Evolutionary conservation across 2,888 invertebrate species (phyloP), one percentile per base, ranked within the genome.

Genomic region (Leptinotarsa juncta): DNA sequence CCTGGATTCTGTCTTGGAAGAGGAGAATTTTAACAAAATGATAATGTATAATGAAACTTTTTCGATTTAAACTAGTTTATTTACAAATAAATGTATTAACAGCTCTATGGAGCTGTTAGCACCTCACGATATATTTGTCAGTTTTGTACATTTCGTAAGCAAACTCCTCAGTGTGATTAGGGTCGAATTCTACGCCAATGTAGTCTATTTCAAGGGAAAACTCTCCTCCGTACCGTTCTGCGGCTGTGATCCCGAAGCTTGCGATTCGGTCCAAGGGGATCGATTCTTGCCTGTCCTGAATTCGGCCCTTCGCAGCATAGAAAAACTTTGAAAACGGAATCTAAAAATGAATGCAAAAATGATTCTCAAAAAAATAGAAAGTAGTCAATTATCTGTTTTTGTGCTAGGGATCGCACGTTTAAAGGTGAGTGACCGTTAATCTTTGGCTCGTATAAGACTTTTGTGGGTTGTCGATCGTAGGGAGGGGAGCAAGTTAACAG

Each of bases 241-340:
- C 94, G 23, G 94, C 90, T 0, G 96, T 93, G 78, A 99, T 94
- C 3, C 97, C 96, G 83, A 99, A 90, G 84, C 92, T 92, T 0
- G 93, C 91, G 0, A 98, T 88, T 81, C 86, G 89, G 79, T 92
- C 86, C 49, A 92, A 84, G 0, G 90, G 89, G 65, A 97, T 87
- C 3, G 91, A 88, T 26, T 81, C 86, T 86, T 97, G 98, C 71
- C 89, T 91, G 86, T 97, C 97, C 88, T 97, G 97, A 50, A 97
- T 87, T 26, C 95, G 90, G 3, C 98, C 98, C 89, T 96, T 96
- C 3, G 93, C 92, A 3, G 93, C 90, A 51, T 96, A 88, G 79
- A 94, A 92, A 85, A 98, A 98, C 88, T 97, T 97, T 14, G 97
- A 97, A 89, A 98, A 97, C 1, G 98, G 98, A 84, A 98, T 95